These are phyloP conservation scores for Sternotherus odoratus DNA, from an alignment of 2,797 vertebrate genomes.

Conservation along the genomic window DNA sequence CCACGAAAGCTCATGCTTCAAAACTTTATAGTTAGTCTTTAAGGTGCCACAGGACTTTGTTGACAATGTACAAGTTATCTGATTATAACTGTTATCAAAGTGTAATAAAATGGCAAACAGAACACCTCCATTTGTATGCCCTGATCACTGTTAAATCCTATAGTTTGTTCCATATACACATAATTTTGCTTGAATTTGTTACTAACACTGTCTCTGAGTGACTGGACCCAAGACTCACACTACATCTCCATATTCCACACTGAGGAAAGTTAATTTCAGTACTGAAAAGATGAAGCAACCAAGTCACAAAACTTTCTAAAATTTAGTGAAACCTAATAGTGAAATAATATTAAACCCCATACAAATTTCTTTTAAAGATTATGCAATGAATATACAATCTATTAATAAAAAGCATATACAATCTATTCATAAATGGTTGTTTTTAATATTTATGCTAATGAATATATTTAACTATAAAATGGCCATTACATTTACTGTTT, in stretches of 20 bases:
- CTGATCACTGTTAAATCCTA: neutral
- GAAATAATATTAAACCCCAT: neutral
- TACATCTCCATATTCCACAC: neutral
- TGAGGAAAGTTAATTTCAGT: neutral
- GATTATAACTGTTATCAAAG: no score
- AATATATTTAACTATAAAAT: neutral
- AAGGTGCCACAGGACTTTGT: no score
- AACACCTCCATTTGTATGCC: no score
- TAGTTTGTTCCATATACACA: neutral
- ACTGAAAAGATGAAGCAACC: neutral
- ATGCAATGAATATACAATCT: neutral
- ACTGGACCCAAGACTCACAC: neutral
- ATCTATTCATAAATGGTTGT: neutral
- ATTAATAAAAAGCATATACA: neutral
- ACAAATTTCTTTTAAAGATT: neutral
- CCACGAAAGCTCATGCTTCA: no score
- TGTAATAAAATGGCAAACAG: no score
- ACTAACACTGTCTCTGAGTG: neutral
- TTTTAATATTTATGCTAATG: neutral
- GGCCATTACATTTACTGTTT: neutral
- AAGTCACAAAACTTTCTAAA: neutral
- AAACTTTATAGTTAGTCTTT: no score
- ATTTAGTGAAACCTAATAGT: neutral
- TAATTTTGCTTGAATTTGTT: neutral
- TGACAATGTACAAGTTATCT: no score